Conservation (phyloP, 2,113 vertebrate genomes). For the Phaetusa simplex region DNA sequence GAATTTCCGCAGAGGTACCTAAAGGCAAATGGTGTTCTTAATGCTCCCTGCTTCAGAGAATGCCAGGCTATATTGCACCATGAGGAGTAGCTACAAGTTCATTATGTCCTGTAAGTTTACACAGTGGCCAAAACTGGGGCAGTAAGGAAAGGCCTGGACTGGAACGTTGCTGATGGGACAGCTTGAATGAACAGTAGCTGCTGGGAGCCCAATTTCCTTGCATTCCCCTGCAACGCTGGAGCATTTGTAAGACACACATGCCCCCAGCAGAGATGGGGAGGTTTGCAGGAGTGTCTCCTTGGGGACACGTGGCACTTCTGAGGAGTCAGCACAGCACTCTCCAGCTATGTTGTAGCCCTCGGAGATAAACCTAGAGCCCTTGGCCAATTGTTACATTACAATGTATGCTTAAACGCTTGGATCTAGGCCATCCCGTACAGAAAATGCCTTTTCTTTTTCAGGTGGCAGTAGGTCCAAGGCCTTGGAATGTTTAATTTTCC, state of each 20-base stretch:
- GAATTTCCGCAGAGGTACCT: neutral
- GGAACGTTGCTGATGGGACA: neutral
- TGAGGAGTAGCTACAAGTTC: neutral
- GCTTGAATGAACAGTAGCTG: neutral
- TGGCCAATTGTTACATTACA: neutral
- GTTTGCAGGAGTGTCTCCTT: neutral
- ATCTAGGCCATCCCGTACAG: neutral
- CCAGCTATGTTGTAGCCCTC: neutral
- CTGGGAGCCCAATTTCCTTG: neutral
- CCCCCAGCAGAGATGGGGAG: neutral
- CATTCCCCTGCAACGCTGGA: neutral
- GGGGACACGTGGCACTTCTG: neutral
- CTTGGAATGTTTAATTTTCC: neutral
- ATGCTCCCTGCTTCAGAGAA: neutral
- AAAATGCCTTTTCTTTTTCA: slow-evolving; percentile 30
- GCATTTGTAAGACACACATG: neutral
- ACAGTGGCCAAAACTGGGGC: neutral
- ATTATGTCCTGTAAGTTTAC: neutral
- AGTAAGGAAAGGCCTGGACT: neutral
- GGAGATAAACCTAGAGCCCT: neutral
- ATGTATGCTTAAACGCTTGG: neutral
- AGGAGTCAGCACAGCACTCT: neutral
- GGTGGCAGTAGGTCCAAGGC: neutral
- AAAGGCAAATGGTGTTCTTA: neutral
- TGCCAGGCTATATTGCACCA: neutral